Evolutionary conservation across 2,888 invertebrate genomes (phyloP), one percentile per base, ranked within the genome.

Genomic region (Drosophila anomalata): DNA sequence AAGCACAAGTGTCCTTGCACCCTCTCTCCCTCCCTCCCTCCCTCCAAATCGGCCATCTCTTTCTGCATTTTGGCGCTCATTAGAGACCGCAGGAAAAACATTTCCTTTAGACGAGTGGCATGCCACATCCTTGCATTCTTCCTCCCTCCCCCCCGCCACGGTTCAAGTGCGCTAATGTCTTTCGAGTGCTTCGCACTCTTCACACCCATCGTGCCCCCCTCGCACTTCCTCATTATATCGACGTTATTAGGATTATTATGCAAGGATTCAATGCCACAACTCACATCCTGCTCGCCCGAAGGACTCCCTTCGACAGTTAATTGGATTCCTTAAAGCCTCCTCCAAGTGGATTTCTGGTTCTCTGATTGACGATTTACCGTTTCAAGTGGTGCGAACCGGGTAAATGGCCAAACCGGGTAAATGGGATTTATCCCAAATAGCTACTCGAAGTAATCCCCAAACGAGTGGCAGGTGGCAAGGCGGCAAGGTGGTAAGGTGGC

Each of bases 161-260:
- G 55, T 73, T 89, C 79, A 88, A 90, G 90, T 89, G 85, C 82
- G 88, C 88, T 90, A 90, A 90, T 90, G 90, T 84, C 81, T 84
- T 88, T 89, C 77, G 78, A 89, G 89, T 86, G 89, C 66, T 88
- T 85, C 88, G 87, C 87, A 78, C 84, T 88, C 89, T 75, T 73
- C 74, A 75, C 62, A 51, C 6, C 46, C 73, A 14, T 2, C 33
- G 62, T 56, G 6, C 33, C 67, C 55, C 2, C 51, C 65, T 58
- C 9, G 24, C 60, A 48, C 6, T 71, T 63, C 65, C 39, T 65
- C 62, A 78, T 80, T 84, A 80, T 84, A 70, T 68, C 54, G 70
- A 72, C 77, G n/a, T 33, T 36, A 36, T 42, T 42, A 42, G 41
- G 41, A 72, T 74, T 83, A 81, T 82, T 76, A 81, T 82, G 70